phyloP scores from a whole-genome alignment of 2,797 vertebrate species.

The Lepilemur septentrionalis region DNA sequence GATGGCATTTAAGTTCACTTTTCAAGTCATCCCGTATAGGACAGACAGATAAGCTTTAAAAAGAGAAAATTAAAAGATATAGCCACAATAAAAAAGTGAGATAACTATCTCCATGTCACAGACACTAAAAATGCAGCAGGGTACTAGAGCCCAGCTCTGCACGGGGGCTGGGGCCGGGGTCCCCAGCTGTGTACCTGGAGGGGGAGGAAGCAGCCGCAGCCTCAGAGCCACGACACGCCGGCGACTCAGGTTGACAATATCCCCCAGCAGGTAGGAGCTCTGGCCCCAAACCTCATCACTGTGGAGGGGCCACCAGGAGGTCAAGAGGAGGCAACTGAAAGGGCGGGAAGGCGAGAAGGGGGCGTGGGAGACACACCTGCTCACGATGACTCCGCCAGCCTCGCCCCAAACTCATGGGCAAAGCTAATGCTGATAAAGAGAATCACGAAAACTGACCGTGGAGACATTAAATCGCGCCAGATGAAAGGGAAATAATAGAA shows the following conservation, averaged over 20 bases:
- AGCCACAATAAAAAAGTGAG: background rate
- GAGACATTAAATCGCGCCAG: background rate
- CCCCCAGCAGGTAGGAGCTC: background rate
- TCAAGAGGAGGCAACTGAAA: background rate
- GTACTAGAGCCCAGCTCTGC: fast-evolving
- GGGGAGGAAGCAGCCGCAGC: fast-evolving
- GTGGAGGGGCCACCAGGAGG: background rate
- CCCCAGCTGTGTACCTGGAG: background rate
- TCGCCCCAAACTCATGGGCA: background rate
- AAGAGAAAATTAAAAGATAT: background rate
- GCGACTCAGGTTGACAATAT: background rate
- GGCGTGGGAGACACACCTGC: background rate
- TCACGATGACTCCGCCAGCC: background rate
- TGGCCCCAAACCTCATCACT: background rate
- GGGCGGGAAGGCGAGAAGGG: fast-evolving
- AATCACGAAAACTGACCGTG: background rate
- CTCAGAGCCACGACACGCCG: background rate
- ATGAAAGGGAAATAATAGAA: background rate
- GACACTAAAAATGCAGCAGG: background rate
- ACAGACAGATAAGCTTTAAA: background rate
- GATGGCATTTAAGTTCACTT: conserved; percentile 1
- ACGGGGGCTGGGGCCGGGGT: background rate
- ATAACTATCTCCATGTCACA: background rate
- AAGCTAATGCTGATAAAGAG: background rate
- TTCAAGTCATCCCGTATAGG: background rate